Evolutionary conservation across 2,888 invertebrate genomes (phyloP), one percentile per base, ranked within the genome.

Genomic region (Parascotia fuliginaria): DNA sequence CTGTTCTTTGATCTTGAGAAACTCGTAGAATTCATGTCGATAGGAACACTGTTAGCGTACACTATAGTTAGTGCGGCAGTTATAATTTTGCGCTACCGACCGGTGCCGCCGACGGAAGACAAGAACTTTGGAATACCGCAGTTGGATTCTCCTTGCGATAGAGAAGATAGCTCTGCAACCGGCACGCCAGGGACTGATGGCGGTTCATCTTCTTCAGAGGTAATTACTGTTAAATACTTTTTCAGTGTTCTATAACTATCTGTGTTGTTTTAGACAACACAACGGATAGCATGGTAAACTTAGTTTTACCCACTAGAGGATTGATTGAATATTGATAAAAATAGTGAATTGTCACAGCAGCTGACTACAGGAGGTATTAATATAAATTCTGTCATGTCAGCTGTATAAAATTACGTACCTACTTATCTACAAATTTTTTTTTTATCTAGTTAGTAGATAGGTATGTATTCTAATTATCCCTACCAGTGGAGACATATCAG

Each of bases 11-110:
- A 98, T 84, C 93, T 98, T 64, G 95, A 97, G 67, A 97, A 97
- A 65, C 90, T 98, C 32, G 97, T 98, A 0, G 98, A 98, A 78
- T 98, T 98, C 78, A 97, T 98, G 97, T 98, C 98, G 1, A 98
- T 98, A 73, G 97, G 97, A 0, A 97, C 97, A 0, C 90, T 97
- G 41, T 83, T 97, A 67, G 97, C 97, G 0, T 98, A 98, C 79
- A 97, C 97, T 1, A 97, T 98, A 57, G 98, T 98, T 2, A 97
- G 97, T 60, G 97, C 97, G 9, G 96, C 96, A 55, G 97, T 98
- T 4, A 97, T 98, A 44, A 95, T 98, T 39, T 87, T 98, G 43
- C 93, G 98, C 37, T 98, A 98, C 59, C 93, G 95, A 2, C 96
- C 96, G 0, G 79, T 92, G 12, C 88, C 93, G 0, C 71, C 90